phyloP scores from a whole-genome alignment of 2,888 invertebrate species.

The Julus scanicus region DNA sequence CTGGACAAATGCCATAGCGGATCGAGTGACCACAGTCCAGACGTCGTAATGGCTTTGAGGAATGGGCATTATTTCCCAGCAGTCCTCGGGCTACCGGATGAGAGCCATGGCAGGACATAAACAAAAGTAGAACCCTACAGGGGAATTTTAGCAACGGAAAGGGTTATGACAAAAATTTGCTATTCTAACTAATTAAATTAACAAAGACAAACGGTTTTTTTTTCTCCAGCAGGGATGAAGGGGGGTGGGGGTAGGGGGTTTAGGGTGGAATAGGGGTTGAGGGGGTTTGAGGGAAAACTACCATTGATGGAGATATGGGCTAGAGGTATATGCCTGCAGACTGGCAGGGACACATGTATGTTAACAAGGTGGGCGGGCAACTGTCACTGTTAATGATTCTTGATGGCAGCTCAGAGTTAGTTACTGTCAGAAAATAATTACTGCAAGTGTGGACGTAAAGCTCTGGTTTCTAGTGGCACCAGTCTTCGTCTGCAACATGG shows the following conservation, averaged over 20 bases:
- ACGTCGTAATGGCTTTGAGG: constrained; percentile 3
- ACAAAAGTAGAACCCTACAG: background rate
- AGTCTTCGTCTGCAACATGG: constrained; percentile 23
- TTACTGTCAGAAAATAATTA: constrained; percentile 52
- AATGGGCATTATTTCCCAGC: constrained; percentile 14
- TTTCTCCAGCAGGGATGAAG: background rate
- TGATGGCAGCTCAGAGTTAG: constrained; percentile 50
- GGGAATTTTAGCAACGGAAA: background rate
- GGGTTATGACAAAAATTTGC: constrained; percentile 27
- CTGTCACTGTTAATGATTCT: constrained; percentile 54
- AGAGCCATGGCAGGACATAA: constrained; percentile 9
- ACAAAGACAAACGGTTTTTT: constrained; percentile 14
- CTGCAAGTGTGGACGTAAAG: constrained; percentile 52
- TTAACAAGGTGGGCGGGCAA: constrained; percentile 57
- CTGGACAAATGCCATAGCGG: background rate
- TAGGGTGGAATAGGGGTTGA: background rate
- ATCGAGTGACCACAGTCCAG: constrained; percentile 27
- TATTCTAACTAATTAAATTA: constrained; percentile 12
- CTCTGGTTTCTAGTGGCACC: constrained; percentile 49
- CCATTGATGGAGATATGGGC: constrained; percentile 26
- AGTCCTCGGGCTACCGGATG: constrained; percentile 23
- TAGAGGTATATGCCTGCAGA: background rate
- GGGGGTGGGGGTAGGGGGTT: background rate
- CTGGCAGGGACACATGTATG: constrained; percentile 53
- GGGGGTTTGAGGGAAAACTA: background rate